A percentile compares a stretch with the other conserved stretches of the same genome.
Evolutionary conservation across 2,888 invertebrate genomes (phyloP).

Genomic region (Elegia similella): DNA sequence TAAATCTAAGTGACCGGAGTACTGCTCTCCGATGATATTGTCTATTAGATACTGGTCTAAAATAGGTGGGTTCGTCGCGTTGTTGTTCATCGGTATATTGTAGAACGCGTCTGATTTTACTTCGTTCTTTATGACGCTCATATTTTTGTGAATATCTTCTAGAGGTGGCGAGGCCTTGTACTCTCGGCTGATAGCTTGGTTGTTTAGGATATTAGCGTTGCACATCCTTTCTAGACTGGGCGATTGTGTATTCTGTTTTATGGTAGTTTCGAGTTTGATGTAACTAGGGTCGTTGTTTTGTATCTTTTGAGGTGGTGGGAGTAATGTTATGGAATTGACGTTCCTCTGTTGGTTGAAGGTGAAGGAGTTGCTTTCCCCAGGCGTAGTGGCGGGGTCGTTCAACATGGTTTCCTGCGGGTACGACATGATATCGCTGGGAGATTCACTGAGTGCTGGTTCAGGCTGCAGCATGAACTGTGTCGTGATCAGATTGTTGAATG

Average conservation of each 20-base stretch:
- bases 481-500: conserved; percentile 71
- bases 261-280: conserved; percentile 71
- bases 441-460: conserved; percentile 60
- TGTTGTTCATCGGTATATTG: conserved; percentile 54
- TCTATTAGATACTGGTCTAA: conserved; percentile 72
- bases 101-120: conserved; percentile 70
- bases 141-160: conserved; percentile 72
- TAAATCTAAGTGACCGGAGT: conserved; percentile 60
- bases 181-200: conserved; percentile 53
- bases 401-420: conserved; percentile 63
- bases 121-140: conserved; percentile 72
- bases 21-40: conserved; percentile 69
- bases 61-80: conserved; percentile 53
- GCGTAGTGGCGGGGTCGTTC: conserved; percentile 54
- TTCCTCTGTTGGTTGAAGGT: conserved; percentile 68
- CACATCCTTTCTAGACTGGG: conserved; percentile 73
- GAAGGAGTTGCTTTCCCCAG: conserved; percentile 59
- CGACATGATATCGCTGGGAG: conserved; percentile 58
- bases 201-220: conserved; percentile 62
- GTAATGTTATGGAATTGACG: conserved; percentile 61
- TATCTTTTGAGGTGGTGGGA: conserved; percentile 64
- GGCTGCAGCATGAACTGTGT: conserved; percentile 73
- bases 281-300: conserved; percentile 68
- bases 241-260: conserved; percentile 74
- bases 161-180: conserved; percentile 74